Percentiles rank a stretch among this genome's conserved stretches.
These are phyloP conservation scores for Cheilinus undulatus DNA, from an alignment of 2,113 vertebrate species.

Conservation along the genomic window DNA sequence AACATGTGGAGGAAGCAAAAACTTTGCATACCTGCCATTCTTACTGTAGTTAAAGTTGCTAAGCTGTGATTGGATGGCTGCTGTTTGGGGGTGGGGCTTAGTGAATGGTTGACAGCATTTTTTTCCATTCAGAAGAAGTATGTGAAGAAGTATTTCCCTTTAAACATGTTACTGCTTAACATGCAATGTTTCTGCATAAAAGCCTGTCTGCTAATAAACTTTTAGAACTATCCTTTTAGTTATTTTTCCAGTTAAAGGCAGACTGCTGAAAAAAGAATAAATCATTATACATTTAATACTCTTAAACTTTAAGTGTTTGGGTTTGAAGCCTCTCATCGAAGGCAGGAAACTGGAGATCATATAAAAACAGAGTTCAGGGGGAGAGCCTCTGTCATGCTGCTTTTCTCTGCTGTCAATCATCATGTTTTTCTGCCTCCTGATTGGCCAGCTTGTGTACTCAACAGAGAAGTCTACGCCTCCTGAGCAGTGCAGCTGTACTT, in stretches of 20 bases:
- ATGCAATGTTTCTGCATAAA: background rate
- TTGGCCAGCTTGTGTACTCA: conserved; percentile 45
- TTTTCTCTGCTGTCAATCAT: conserved; percentile 31
- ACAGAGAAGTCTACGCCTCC: conserved; percentile 35
- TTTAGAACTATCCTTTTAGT: background rate
- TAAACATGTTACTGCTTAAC: background rate
- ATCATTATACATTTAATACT: background rate
- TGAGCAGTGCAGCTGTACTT: conserved; percentile 67
- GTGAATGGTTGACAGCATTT: no score
- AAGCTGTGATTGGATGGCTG: no score
- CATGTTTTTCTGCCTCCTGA: conserved; percentile 54
- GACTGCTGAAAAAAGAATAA: no score
- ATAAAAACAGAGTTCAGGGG: conserved; percentile 19
- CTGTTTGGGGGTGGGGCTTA: no score
- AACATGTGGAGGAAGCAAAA: no score
- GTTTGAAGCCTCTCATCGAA: background rate
- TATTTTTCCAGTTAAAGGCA: no score
- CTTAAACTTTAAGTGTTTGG: background rate
- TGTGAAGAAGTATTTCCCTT: background rate
- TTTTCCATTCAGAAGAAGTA: no score
- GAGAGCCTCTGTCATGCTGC: conserved; percentile 23
- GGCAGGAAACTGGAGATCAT: background rate
- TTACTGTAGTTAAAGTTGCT: no score
- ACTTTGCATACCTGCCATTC: no score
- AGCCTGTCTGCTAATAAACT: background rate